Base-by-base conservation (phyloP, 23 tunicate genomes). In the Ciona savignyi region DNA sequence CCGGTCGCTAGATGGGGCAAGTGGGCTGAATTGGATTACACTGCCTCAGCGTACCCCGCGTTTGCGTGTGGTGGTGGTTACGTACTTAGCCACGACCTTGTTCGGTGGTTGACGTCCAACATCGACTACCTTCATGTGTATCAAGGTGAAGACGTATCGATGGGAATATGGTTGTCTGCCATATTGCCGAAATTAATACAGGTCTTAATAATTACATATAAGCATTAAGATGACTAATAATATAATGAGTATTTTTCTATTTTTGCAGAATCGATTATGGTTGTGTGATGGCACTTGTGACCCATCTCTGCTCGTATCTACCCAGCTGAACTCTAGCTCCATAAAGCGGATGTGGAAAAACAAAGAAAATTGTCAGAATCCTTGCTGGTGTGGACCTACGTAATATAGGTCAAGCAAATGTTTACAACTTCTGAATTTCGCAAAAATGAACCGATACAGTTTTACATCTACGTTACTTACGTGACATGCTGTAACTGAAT, bases 61-160 rank as follows among this genome's bases (percentile, higher is more conserved):
- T 80, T 51, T 3, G 70, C 84, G 11, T 80, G 70, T 62, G 84
- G 84, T 60, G 61, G 76, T 33, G 84, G 77, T 21, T 25, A 71
- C 60, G 29, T 80, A 25, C 61, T 80, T 19, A 68, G 77, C 0
- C 60, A 28, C n/a, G 30, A 32, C 29, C 20, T 80, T 4, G 70
- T 77, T 19, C 33, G 22, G 21, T 80, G 60, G 61, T 30, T 80
- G 60, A 61, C 77, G 3, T 0, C 11, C 21, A 80, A 80, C 63
- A 28, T n/a, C 9, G 20, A 60, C 25, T 11, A 24, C 26, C 49
- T 80, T 60, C 35, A 32, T 25, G 15, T 19, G 29, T 80, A 80
- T 34, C 84, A 80, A 71, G 84, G 84, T n/a, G 84, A 80, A 32
- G 84, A 80, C 62, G 77, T 80, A 23, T 80, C 84, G 15, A 71